Evolutionary conservation across 23 tunicate genomes (phyloP).

Genomic region (Ciona savignyi): DNA sequence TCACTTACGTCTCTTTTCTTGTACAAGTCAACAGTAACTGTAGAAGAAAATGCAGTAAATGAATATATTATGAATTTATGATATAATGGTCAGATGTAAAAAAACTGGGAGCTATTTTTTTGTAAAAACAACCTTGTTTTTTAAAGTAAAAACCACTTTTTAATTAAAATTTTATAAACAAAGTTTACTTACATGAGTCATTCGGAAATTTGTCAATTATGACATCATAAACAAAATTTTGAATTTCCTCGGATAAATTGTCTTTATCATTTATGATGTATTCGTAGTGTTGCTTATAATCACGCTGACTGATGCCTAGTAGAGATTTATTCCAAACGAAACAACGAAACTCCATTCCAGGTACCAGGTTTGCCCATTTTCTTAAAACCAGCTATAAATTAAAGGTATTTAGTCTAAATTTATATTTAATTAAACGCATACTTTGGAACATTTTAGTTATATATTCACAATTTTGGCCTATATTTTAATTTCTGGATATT

Average conservation of each 20-base stretch:
- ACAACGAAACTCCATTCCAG: constrained; percentile 92
- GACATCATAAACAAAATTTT: constrained; percentile 35
- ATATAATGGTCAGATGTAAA: too few relatives aligned
- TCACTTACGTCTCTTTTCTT: constrained; percentile 74
- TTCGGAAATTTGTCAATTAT: constrained; percentile 40
- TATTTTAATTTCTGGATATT: too few relatives aligned
- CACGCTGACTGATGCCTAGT: constrained; percentile 61
- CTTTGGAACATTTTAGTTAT: too few relatives aligned
- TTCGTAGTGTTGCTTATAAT: constrained; percentile 52
- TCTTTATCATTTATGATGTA: constrained; percentile 55
- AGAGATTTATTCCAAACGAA: constrained; percentile 47
- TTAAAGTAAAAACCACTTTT: background rate
- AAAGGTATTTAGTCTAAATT: too few relatives aligned
- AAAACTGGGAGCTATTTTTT: too few relatives aligned
- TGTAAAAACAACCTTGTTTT: too few relatives aligned
- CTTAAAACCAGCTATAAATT: constrained; percentile 58
- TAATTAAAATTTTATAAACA: background rate
- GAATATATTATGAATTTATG: too few relatives aligned
- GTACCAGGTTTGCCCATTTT: constrained; percentile 77
- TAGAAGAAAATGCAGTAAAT: constrained; percentile 2
- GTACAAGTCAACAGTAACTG: constrained; percentile 76
- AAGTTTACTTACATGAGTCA: constrained; percentile 47
- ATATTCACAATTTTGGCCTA: too few relatives aligned
- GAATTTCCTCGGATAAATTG: constrained; percentile 33
- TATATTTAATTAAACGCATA: too few relatives aligned